Evolutionary conservation across 2,113 vertebrate genomes (phyloP), one percentile per base, ranked within the genome.

Genomic region (Eulacestoma nigropectus): DNA sequence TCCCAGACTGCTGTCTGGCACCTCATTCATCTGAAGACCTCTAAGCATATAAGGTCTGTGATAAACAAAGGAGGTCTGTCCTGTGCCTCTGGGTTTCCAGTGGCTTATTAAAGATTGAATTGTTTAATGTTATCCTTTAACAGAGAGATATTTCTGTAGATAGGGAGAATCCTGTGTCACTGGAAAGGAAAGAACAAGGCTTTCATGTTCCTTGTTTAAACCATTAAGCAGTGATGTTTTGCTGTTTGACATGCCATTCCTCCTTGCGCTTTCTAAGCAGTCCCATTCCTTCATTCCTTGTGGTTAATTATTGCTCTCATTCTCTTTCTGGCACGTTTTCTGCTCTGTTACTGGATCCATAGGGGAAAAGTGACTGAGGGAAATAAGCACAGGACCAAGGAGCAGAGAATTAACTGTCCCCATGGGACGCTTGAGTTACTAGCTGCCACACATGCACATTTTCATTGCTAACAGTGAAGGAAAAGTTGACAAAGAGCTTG

Each of bases 381-480:
- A 98, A 89, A 91, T 96, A 89, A 76, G 95, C 65, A 37, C 97
- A 96, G 97, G 98, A 98, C 97, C 97, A 96, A 97, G 97, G 92
- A 97, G 96, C 97, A 95, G 96, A 97, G 97, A 97, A 98, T 98
- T 98, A 98, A 97, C 95, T 93, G 92, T 93, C 98, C 98, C 98
- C 94, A 47, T 59, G 81, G 98, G 98, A 97, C 96, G 96, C 97
- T 99, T 98, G 60, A 96, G 98, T 99, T 99, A 98, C 98, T 97
- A 91, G 96, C 97, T 95, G 97, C 78, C 64, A 80, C 90, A 93
- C 70, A 74, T 41, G 93, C 80, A 92, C 94, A 60, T 95, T 96
- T 94, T 88, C 91, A 64, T 78, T 87, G 87, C 88, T 90, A 93
- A 69, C 57, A 76, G 83, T 70, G 70, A 95, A 91, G 95, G 97